Conservation (phyloP, 2,113 vertebrate genomes). For the Aspiorhynchus laticeps region DNA sequence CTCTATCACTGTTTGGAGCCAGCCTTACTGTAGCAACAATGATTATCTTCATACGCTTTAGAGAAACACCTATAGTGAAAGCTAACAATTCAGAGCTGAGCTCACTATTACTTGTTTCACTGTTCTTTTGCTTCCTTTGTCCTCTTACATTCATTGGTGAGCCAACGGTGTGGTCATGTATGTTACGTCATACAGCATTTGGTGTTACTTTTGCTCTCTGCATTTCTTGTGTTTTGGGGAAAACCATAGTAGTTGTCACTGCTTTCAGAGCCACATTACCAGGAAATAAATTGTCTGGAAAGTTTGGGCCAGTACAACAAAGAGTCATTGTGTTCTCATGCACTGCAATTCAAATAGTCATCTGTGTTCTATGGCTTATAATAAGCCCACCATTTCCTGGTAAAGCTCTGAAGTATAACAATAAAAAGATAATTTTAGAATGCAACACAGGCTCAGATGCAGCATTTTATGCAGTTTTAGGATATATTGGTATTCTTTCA, state of each 20-base stretch:
- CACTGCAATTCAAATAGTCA: constrained; percentile 72
- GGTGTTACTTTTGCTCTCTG: constrained; percentile 62
- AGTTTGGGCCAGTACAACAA: constrained; percentile 62
- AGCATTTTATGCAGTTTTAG: constrained; percentile 62
- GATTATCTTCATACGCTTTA: constrained; percentile 59
- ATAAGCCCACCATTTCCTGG: constrained; percentile 71
- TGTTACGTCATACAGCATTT: constrained; percentile 66
- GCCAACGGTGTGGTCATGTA: constrained; percentile 73
- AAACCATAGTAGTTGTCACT: constrained; percentile 63
- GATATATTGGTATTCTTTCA: constrained; percentile 64
- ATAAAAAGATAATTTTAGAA: constrained; percentile 73
- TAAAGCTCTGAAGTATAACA: constrained; percentile 64
- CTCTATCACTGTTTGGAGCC: constrained; percentile 48
- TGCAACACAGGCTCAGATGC: constrained; percentile 67
- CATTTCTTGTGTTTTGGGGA: constrained; percentile 65
- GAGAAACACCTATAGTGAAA: constrained; percentile 58
- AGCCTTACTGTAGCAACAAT: constrained; percentile 57
- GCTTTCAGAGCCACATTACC: constrained; percentile 63
- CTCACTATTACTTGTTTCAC: constrained; percentile 60
- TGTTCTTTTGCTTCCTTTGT: constrained; percentile 69
- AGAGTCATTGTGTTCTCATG: constrained; percentile 63
- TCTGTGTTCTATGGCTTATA: constrained; percentile 72
- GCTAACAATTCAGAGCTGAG: constrained; percentile 62
- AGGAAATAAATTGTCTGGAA: constrained; percentile 53
- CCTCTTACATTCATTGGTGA: constrained; percentile 63